A percentile compares a stretch with the other conserved stretches of the same genome.
phyloP scores from a whole-genome alignment of 2,797 vertebrate genomes.

The Poecilia picta region DNA sequence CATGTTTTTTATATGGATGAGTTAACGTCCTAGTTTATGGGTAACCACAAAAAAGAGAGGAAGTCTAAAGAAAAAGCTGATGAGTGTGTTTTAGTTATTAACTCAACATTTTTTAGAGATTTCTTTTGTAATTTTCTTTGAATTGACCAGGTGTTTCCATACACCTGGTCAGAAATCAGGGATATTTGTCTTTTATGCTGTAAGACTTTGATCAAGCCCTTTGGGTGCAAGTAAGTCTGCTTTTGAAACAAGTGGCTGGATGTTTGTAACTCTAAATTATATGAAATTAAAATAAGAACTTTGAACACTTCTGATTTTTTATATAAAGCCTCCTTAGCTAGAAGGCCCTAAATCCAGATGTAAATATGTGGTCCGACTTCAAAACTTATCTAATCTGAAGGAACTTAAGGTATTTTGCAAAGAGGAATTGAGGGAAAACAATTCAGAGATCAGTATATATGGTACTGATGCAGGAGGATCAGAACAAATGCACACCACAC shows the following conservation, averaged over 20 bases:
- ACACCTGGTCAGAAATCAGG: neutral
- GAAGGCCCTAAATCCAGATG: neutral
- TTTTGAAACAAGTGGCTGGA: neutral
- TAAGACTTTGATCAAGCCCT: too few species aligned
- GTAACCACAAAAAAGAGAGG: slow-evolving; percentile 34
- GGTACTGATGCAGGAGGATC: too few species aligned
- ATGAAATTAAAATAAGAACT: neutral
- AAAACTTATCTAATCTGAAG: neutral
- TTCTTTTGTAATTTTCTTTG: neutral
- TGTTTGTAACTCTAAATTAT: neutral
- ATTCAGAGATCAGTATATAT: too few species aligned
- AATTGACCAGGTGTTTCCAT: neutral
- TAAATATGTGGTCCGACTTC: too few species aligned
- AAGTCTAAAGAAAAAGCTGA: neutral
- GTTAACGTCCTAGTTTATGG: slow-evolving; percentile 54
- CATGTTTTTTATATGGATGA: slow-evolving; percentile 35
- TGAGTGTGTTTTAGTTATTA: slow-evolving; percentile 11
- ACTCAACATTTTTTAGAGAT: slow-evolving; percentile 10
- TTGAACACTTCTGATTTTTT: neutral
- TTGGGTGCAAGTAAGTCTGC: neutral
- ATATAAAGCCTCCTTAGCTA: neutral
- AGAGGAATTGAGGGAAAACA: neutral
- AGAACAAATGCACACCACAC: too few species aligned
- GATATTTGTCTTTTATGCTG: neutral
- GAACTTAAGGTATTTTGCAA: neutral